Conservation (phyloP, 2,888 invertebrate species). For the Tenthredo distinguenda region DNA sequence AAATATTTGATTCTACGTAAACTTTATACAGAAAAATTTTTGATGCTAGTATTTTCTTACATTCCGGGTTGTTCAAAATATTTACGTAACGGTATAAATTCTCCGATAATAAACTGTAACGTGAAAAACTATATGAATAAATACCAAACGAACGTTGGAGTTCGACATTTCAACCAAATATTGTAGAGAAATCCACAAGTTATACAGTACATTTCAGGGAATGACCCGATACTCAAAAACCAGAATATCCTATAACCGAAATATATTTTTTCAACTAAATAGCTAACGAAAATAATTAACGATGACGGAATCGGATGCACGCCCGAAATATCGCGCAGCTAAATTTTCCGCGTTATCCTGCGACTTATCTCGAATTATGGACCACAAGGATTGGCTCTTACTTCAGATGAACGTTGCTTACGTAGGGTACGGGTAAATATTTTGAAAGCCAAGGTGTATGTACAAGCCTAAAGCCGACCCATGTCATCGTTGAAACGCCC, state of each 20-base stretch:
- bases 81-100: neutral
- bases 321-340: neutral
- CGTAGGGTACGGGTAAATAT: conserved; percentile 1
- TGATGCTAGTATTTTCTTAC: conserved; percentile 39
- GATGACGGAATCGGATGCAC: neutral
- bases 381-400: neutral
- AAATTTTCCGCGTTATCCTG: neutral
- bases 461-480: conserved; percentile 13
- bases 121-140: neutral
- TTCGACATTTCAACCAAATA: neutral
- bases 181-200: neutral
- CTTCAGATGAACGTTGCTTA: conserved; percentile 23
- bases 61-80: conserved; percentile 30
- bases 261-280: conserved; percentile 42
- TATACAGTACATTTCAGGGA: neutral
- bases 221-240: neutral
- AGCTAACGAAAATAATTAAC: neutral
- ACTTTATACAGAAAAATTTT: conserved; percentile 29
- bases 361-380: conserved; percentile 1
- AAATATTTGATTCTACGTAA: conserved; percentile 5
- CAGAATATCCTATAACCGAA: neutral
- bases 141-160: neutral
- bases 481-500: conserved; percentile 1
- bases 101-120: neutral
- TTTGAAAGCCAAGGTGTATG: neutral